These are phyloP conservation scores for western clawed frog (Xenopus tropicalis) DNA, from an alignment of 2,113 vertebrate genomes.

Conservation along the genomic window UCB_Xtro_10.0 CM004446.2:61813501-61814000, in stretches of 20 bases:
- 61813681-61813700: conserved; percentile 46
- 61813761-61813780: conserved; percentile 47
- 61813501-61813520: conserved; percentile 57
- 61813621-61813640: conserved; percentile 44
- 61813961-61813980: too few relatives aligned
- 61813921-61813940: too few relatives aligned
- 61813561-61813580: conserved; percentile 56
- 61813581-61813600: conserved; percentile 46
- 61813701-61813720: conserved; percentile 45
- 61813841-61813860: conserved; percentile 14
- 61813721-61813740: conserved; percentile 42
- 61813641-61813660: conserved; percentile 50
- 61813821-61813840: conserved; percentile 15
- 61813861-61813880: neutral
- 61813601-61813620: conserved; percentile 48
- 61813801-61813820: conserved; percentile 25
- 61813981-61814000: too few relatives aligned
- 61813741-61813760: conserved; percentile 39
- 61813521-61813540: conserved; percentile 57
- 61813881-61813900: too few relatives aligned
- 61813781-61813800: conserved; percentile 27
- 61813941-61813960: too few relatives aligned
- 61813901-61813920: too few relatives aligned
- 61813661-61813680: conserved; percentile 19
- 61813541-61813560: conserved; percentile 53